A percentile compares a stretch with the other conserved stretches of the same genome.
Conservation (phyloP, 2,797 vertebrate genomes). For the Myotis myotis region DNA sequence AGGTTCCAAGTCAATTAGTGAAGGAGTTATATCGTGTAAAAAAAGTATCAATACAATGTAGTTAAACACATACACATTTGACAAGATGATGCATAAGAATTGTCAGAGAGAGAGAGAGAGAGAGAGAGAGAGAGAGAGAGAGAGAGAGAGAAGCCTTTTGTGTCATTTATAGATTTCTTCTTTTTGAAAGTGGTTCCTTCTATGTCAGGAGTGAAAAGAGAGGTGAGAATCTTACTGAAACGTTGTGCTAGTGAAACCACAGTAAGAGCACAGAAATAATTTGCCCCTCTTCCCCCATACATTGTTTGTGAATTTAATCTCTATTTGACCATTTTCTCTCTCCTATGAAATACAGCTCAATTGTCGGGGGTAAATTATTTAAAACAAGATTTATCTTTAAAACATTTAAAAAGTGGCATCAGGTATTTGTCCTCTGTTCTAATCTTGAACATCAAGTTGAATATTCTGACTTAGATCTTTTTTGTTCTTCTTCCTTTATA, state of each 20-base stretch:
- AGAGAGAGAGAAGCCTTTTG: not conserved
- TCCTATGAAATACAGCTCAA: not conserved
- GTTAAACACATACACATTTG: not conserved
- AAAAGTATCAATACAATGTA: not conserved
- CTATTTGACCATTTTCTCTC: not conserved
- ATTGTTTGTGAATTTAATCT: not conserved
- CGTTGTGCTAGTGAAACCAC: not conserved
- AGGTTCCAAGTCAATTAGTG: not conserved
- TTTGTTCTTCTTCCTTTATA: conserved; percentile 26
- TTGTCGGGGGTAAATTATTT: not conserved
- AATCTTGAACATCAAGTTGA: conserved; percentile 10
- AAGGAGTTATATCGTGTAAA: not conserved
- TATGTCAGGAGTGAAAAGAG: not conserved
- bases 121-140: not conserved
- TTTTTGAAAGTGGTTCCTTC: not conserved
- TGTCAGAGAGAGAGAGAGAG: not conserved
- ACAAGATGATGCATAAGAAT: not conserved
- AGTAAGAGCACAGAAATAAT: not conserved
- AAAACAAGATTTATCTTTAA: not conserved
- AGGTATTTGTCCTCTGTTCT: not conserved
- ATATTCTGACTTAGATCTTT: conserved; percentile 41
- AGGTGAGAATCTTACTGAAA: not conserved
- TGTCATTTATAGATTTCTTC: not conserved
- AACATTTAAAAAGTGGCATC: not conserved
- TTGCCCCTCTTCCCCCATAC: not conserved